Base-by-base conservation (phyloP, 2,797 vertebrate species). In the Acanthurus lineatus region DNA sequence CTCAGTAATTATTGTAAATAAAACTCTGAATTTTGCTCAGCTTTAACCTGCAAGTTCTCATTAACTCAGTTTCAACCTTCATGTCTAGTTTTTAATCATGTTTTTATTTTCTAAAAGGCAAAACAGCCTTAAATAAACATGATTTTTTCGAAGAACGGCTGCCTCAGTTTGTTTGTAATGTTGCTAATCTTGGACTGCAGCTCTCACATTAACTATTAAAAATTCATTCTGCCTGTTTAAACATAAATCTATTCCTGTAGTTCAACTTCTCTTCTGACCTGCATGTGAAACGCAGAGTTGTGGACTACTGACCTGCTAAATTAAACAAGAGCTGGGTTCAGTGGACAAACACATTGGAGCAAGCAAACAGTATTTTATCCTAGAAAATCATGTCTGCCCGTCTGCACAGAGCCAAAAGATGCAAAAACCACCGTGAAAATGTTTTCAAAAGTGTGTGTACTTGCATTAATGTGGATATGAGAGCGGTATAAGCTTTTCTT, bases 231-330 rank as follows among this genome's bases (percentile, higher is more conserved):
- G 25, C 28, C 4, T 17, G 16, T 17, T 17, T 8, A n/a, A 17
- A 42, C 0, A 1, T n/a, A 53, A 17, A 64, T 48, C 53, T 42
- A 11, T 35, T 60, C 17, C 20, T 1, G 3, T 19, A 20, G 59
- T 42, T 45, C 16, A 22, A 3, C 5, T 19, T 35, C 0, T 7
- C 14, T 14, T 35, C 44, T 22, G 28, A 35, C 49, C 25, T 51
- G 9, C 45, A 51, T 14, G 25, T 5, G 16, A 6, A 22, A 58
- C 2, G 69, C 20, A 38, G 49, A 12, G 9, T 38, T 45, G 7
- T 32, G 47, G 75, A 79, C 72, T 76, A 47, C 22, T 57, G 78
- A 61, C 15, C 60, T 35, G 68, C 57, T 45, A 44, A 53, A 59
- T 45, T 58, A 75, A 75, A 65, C 47, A 69, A 56, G 54, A 64